Evolutionary conservation across 1,140 invertebrate genomes (phyloP).

Genomic region (Sinella curviseta): DNA sequence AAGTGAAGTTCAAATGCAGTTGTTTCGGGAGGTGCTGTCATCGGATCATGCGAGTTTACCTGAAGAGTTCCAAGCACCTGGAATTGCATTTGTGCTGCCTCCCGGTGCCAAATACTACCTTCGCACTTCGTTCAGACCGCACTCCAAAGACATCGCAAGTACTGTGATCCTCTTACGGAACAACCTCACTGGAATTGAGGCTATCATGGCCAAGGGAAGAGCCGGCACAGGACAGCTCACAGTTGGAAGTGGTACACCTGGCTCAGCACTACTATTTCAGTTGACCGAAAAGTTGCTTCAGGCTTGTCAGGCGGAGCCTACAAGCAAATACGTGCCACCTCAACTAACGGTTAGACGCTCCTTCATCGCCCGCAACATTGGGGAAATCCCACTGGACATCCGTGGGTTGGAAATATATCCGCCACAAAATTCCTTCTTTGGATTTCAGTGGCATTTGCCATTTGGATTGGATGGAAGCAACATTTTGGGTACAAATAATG

Average conservation of each 20-base stretch:
- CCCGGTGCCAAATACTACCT: slow-evolving; percentile 51
- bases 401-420: slow-evolving; percentile 44
- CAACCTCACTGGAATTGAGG: slow-evolving; percentile 90
- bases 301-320: slow-evolving; percentile 69
- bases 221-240: slow-evolving; percentile 83
- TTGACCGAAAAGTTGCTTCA: slow-evolving; percentile 78
- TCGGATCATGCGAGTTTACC: slow-evolving; percentile 36
- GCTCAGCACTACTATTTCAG: slow-evolving; percentile 76
- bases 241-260: slow-evolving; percentile 84
- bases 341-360: slow-evolving; percentile 78
- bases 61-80: slow-evolving; percentile 3
- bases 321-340: slow-evolving; percentile 60
- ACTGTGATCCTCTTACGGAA: slow-evolving; percentile 65
- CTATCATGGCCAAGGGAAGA: slow-evolving; percentile 74
- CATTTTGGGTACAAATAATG: background rate
- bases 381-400: slow-evolving; percentile 72
- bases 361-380: slow-evolving; percentile 85
- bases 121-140: slow-evolving; percentile 40
- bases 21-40: slow-evolving; percentile 38
- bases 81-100: slow-evolving; percentile 50
- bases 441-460: slow-evolving; percentile 50
- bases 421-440: slow-evolving; percentile 41
- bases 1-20: slow-evolving; percentile 43
- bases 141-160: slow-evolving; percentile 42
- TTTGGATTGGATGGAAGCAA: slow-evolving; percentile 6